Base-by-base conservation (phyloP, 1,140 invertebrate genomes). In the Reticulitermes speratus region DNA sequence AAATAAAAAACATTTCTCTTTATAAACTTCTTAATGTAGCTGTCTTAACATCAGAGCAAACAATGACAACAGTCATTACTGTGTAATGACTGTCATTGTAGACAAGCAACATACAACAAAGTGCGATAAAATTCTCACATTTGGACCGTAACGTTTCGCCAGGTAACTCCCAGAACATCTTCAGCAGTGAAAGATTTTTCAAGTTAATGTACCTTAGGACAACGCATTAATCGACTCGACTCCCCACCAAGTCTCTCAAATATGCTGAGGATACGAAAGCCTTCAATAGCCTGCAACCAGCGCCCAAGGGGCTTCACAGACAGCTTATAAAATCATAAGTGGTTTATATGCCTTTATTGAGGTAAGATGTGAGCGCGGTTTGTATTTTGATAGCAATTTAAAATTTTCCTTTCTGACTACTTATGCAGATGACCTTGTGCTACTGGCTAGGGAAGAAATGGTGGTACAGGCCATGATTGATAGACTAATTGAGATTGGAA, bases 181-280 rank as follows among this genome's bases (percentile, higher is more conserved):
- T 75, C 65, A 75, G 65, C 6, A 30, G 65, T 25, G 65, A 75
- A 75, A 75, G 25, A 75, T 75, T 75, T 75, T 25, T 75, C 65
- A 75, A 75, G 65, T 75, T 75, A 75, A 75, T 75, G 65, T 30
- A 75, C 65, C 65, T 75, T 75, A 75, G 65, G 65, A 75, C 65
- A 75, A 75, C 65, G n/a, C 65, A 75, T 75, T 75, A 75, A 75
- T 75, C 65, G 65, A 30, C 65, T 30, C 16, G n/a, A 16, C 65
- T 75, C 65, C 65, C 65, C 65, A 55, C 52, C 52, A 55, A 21
- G 52, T 21, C 14, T 5, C 19, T 55, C 52, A 75, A 30, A 75
- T 30, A 75, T 75, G 25, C 65, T 30, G 25, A 75, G 25, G 65
- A 30, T 30, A 30, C 65, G 65, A 8, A 75, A 2, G 25, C 16